A percentile compares a stretch with the other conserved stretches of the same genome.
Conservation (phyloP, 2,797 vertebrate species). For the Glossophaga mutica region DNA sequence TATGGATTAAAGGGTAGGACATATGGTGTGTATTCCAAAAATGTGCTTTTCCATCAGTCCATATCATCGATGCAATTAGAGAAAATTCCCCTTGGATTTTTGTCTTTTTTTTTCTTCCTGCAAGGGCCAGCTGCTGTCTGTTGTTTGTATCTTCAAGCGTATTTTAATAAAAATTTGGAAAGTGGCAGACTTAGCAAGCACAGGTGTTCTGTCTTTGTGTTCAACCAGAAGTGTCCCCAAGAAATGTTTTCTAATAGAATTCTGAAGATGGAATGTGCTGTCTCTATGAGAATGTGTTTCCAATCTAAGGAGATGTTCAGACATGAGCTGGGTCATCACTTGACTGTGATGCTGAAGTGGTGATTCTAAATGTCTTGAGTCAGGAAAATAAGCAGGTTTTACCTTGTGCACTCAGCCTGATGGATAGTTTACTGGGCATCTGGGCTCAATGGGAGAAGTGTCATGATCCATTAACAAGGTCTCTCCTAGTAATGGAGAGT, state of each 20-base stretch:
- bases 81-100: constrained; percentile 25
- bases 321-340: background rate
- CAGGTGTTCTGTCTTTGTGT: background rate
- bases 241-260: background rate
- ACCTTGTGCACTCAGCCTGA: background rate
- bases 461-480: constrained; percentile 36
- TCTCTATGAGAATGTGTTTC: background rate
- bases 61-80: background rate
- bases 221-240: background rate
- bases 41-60: background rate
- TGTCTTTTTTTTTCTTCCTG: background rate
- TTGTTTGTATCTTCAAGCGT: constrained; percentile 1
- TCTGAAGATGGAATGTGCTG: background rate
- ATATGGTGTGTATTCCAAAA: background rate
- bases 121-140: background rate
- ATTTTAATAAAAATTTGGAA: constrained; percentile 13
- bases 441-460: background rate
- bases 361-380: constrained; percentile 6
- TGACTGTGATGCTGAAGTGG: background rate
- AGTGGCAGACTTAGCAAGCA: background rate
- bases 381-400: constrained; percentile 36
- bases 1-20: background rate
- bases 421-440: background rate
- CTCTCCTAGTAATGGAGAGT: background rate
- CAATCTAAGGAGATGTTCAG: background rate